phyloP scores from a whole-genome alignment of 1,140 invertebrate genomes.

The Onthophagus taurus region DNA sequence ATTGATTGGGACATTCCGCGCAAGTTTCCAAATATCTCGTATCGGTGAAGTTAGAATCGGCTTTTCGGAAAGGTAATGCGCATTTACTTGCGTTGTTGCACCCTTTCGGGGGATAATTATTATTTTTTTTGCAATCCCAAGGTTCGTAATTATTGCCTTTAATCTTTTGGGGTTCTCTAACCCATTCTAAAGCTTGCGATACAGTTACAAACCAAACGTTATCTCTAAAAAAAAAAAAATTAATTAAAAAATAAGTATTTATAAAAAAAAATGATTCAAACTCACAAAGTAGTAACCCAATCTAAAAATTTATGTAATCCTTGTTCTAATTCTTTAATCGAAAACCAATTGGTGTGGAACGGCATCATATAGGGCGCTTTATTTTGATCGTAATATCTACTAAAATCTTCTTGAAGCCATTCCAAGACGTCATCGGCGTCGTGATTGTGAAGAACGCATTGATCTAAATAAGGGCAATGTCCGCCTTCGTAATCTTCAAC shows the following conservation, averaged over 20 bases:
- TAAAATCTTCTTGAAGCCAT: constrained; percentile 88
- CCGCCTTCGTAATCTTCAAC: constrained; percentile 83
- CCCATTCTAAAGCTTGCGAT: constrained; percentile 85
- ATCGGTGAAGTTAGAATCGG: constrained; percentile 64
- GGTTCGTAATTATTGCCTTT: constrained; percentile 63
- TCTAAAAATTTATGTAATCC: constrained; percentile 82
- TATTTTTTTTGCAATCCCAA: constrained; percentile 69
- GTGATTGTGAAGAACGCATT: constrained; percentile 85
- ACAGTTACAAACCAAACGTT: constrained; percentile 86
- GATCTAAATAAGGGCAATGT: constrained; percentile 86
- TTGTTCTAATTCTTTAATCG: constrained; percentile 73
- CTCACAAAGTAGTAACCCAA: constrained; percentile 67
- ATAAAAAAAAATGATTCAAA: constrained; percentile 23
- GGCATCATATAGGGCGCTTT: constrained; percentile 89
- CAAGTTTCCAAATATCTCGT: constrained; percentile 85
- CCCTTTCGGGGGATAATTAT: constrained; percentile 55
- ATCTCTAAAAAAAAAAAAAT: constrained; percentile 43
- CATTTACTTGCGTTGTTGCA: constrained; percentile 81
- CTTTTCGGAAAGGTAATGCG: constrained; percentile 66
- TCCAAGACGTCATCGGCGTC: constrained; percentile 79
- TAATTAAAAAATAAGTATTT: not conserved
- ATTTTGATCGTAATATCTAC: constrained; percentile 75
- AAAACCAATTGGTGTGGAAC: constrained; percentile 93
- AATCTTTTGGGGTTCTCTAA: constrained; percentile 72
- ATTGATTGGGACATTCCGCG: constrained; percentile 73